Conservation (phyloP, 2,113 vertebrate genomes). For the Ariopsis seemanni region DNA sequence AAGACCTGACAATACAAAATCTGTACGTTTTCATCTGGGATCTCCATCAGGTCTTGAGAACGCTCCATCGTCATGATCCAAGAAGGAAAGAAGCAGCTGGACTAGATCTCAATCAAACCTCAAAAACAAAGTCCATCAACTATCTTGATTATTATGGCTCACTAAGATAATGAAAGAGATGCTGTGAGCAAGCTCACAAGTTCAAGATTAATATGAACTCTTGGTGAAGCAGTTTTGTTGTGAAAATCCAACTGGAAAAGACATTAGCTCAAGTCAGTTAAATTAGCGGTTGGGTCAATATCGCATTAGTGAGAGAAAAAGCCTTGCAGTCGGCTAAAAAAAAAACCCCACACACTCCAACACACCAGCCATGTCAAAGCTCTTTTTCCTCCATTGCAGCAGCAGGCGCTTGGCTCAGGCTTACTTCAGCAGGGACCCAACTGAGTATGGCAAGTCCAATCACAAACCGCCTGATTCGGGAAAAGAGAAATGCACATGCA, state of each 20-base stretch:
- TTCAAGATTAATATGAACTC: constrained; percentile 22
- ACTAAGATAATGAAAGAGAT: constrained; percentile 8
- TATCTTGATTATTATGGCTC: neutral
- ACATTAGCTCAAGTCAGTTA: constrained; percentile 43
- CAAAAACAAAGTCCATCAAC: neutral
- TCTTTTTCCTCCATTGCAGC: constrained; percentile 59
- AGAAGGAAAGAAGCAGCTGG: neutral
- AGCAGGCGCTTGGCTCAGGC: constrained; percentile 54
- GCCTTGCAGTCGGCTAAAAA: constrained; percentile 51
- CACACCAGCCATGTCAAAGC: constrained; percentile 62
- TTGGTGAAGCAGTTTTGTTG: constrained; percentile 26
- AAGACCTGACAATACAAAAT: constrained; percentile 53
- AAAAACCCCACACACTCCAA: constrained; percentile 2
- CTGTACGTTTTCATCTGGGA: constrained; percentile 44
- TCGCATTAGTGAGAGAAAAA: constrained; percentile 49
- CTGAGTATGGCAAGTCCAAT: constrained; percentile 54
- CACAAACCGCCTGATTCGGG: constrained; percentile 48
- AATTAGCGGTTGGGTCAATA: constrained; percentile 53
- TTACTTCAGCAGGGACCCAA: constrained; percentile 63
- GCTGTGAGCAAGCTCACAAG: constrained; percentile 2
- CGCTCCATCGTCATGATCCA: constrained; percentile 28
- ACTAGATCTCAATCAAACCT: constrained; percentile 7
- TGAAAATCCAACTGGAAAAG: constrained; percentile 41
- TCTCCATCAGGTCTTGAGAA: constrained; percentile 41
- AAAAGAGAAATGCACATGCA: constrained; percentile 50